Conservation (phyloP, 2,113 vertebrate species). For the Plecotus auritus region DNA sequence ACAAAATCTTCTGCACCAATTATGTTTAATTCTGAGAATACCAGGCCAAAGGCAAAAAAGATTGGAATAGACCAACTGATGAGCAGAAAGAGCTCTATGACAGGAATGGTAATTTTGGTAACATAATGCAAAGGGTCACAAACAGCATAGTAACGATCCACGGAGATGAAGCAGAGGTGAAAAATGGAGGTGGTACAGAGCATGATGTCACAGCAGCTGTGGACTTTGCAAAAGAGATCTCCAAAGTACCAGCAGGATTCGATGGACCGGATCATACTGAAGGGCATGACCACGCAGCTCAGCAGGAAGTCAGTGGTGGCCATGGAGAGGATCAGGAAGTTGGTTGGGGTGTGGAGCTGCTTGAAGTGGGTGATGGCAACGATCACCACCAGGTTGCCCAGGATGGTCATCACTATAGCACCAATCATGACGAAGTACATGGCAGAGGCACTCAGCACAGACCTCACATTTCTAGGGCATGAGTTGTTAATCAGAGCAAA, state of each 20-base stretch:
- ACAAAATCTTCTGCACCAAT: conserved; percentile 48
- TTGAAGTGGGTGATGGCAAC: conserved; percentile 61
- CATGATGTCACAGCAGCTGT: conserved; percentile 50
- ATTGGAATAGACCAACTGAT: conserved; percentile 51
- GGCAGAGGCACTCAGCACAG: not conserved
- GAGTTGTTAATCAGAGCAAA: conserved; percentile 60
- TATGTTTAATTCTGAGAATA: conserved; percentile 67
- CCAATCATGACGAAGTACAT: not conserved
- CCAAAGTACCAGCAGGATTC: conserved; percentile 56
- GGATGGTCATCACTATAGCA: conserved; percentile 7
- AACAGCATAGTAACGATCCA: conserved; percentile 55
- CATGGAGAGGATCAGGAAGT: conserved; percentile 67
- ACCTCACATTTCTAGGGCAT: not conserved
- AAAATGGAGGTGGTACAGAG: conserved; percentile 68
- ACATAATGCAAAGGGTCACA: conserved; percentile 62
- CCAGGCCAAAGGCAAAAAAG: conserved; percentile 59
- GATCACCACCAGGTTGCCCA: conserved; percentile 48
- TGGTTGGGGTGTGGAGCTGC: conserved; percentile 61
- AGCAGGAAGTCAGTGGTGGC: conserved; percentile 60
- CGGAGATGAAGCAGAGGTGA: conserved; percentile 67
- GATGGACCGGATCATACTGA: conserved; percentile 61
- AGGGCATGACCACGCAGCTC: conserved; percentile 45
- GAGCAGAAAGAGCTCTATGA: conserved; percentile 53
- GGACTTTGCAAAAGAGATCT: conserved; percentile 57
- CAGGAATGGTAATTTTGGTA: conserved; percentile 49